These are phyloP conservation scores for Abrostola tripartita DNA, from an alignment of 2,888 invertebrate species.

Conservation along the genomic window DNA sequence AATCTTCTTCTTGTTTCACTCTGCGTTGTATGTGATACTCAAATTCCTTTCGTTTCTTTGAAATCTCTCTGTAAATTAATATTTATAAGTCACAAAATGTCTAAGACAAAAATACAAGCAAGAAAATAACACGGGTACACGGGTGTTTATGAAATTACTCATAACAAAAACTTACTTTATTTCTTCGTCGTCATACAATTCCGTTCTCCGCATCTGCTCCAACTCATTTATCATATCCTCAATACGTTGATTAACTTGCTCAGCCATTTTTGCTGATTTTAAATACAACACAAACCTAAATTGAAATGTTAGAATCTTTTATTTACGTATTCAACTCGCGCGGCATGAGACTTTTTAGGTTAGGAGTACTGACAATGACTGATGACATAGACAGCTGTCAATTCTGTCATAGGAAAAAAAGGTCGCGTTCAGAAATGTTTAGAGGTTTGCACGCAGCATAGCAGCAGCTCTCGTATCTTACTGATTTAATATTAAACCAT, in stretches of 20 bases:
- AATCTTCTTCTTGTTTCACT: conserved; percentile 91
- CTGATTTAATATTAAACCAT: no score
- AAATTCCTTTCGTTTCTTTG: conserved; percentile 91
- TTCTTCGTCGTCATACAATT: conserved; percentile 91
- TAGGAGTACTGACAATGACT: background rate
- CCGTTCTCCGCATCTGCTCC: conserved; percentile 92
- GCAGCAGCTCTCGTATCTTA: no score
- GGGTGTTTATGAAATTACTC: no score
- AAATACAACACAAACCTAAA: conserved; percentile 19
- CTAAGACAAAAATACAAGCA: background rate
- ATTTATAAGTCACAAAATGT: background rate
- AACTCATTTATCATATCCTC: conserved; percentile 94
- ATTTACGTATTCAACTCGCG: conserved; percentile 1
- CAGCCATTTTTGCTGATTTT: conserved; percentile 90
- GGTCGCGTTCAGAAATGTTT: no score
- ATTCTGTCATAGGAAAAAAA: background rate
- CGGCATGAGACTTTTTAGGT: background rate
- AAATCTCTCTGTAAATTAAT: conserved; percentile 87
- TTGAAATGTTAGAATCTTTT: conserved; percentile 1
- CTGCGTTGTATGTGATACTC: conserved; percentile 92
- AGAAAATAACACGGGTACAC: background rate
- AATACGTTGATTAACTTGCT: conserved; percentile 92
- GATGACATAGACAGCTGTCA: background rate
- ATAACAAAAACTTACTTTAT: conserved; percentile 86
- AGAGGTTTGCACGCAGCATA: no score